Evolutionary conservation across 2,113 vertebrate genomes (phyloP).

Genomic region (Anolis sagrei): DNA sequence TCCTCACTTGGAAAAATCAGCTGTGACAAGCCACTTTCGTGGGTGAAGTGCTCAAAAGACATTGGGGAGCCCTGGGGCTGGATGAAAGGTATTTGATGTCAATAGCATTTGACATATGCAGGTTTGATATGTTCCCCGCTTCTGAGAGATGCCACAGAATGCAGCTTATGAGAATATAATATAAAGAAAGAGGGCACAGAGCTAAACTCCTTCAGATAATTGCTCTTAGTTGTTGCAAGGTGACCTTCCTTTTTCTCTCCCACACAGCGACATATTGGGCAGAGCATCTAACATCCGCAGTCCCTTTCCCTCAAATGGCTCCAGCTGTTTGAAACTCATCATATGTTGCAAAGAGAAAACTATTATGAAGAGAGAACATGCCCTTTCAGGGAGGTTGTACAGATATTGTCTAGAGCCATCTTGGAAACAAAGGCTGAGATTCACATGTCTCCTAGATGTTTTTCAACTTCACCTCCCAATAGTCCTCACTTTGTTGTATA

Average conservation of each 20-base stretch:
- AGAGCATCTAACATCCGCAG: slow-evolving; percentile 40
- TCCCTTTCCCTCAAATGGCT: slow-evolving; percentile 16
- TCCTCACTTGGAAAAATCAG: slow-evolving; percentile 80
- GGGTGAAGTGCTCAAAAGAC: slow-evolving; percentile 71
- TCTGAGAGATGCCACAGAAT: slow-evolving; percentile 62
- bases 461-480: too few species aligned
- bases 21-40: slow-evolving; percentile 85
- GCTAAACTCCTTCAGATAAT: slow-evolving; percentile 74
- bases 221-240: slow-evolving; percentile 77
- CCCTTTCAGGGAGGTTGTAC: neutral
- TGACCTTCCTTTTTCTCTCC: slow-evolving; percentile 78
- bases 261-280: slow-evolving; percentile 38
- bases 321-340: neutral
- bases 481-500: too few species aligned
- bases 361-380: neutral
- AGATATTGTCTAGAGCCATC: neutral
- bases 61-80: slow-evolving; percentile 66
- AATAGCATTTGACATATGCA: slow-evolving; percentile 78
- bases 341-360: slow-evolving; percentile 14
- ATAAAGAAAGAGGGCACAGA: slow-evolving; percentile 72
- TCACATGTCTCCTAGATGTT: too few species aligned
- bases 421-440: too few species aligned
- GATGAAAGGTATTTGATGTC: slow-evolving; percentile 80
- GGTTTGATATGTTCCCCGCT: slow-evolving; percentile 80
- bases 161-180: slow-evolving; percentile 74